Evolutionary conservation across 2,113 vertebrate genomes (phyloP).

Genomic region (Brachionichthys hirsutus): DNA sequence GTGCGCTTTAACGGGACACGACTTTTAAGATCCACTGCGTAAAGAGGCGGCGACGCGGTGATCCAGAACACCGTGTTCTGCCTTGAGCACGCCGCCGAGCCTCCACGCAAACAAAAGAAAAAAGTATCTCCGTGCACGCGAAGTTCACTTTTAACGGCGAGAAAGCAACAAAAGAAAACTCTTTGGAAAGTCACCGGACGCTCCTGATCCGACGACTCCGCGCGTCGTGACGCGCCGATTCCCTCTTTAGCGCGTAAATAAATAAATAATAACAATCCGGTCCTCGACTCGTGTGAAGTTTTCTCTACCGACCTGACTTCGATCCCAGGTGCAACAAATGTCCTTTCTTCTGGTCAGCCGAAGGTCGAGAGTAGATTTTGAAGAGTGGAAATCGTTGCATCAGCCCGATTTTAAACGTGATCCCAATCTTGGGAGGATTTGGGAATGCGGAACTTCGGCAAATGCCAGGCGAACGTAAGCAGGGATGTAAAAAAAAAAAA

Average conservation of each 20-base stretch:
- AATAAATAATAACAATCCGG: slow-evolving; percentile 4
- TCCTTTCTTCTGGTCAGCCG: slow-evolving; percentile 77
- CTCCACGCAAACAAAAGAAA: slow-evolving; percentile 46
- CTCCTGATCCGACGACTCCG: background rate
- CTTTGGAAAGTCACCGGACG: background rate
- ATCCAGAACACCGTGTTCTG: slow-evolving; percentile 57
- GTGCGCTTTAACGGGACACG: background rate
- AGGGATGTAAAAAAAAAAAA: slow-evolving; percentile 81
- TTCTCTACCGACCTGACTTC: slow-evolving; percentile 75
- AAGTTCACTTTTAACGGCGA: background rate
- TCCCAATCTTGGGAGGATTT: slow-evolving; percentile 92
- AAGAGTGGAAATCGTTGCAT: slow-evolving; percentile 87
- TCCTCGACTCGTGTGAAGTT: slow-evolving; percentile 51
- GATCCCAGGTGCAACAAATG: slow-evolving; percentile 76
- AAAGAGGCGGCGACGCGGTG: background rate
- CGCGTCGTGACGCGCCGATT: slow-evolving; percentile 48
- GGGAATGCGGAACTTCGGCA: slow-evolving; percentile 94
- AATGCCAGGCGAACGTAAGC: slow-evolving; percentile 90
- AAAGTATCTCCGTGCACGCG: slow-evolving; percentile 20
- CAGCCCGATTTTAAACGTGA: slow-evolving; percentile 88
- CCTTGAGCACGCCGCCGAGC: slow-evolving; percentile 25
- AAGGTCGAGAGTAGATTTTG: slow-evolving; percentile 81
- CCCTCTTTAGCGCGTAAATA: background rate
- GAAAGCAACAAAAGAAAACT: no score
- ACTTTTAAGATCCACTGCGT: background rate